Evolutionary conservation across 2,888 invertebrate species (phyloP), one percentile per base, ranked within the genome.

Genomic region (Gnatocerus cornutus): DNA sequence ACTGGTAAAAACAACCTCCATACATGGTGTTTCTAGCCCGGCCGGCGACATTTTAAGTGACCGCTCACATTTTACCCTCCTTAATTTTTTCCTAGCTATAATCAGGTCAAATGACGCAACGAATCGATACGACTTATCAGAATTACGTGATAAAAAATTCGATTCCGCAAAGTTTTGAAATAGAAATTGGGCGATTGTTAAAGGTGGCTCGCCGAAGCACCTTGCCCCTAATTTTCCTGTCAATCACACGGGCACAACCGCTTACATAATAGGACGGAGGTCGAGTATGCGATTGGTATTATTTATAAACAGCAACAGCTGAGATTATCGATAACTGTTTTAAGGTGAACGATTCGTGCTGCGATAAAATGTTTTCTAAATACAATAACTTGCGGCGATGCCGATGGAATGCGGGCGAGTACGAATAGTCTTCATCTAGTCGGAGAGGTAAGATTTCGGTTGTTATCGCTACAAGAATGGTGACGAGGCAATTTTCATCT

Each of bases 201-300:
- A 50, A 43, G 16, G 13, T 30, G 13, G 48, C 12, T 48, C 50
- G 33, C 27, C 39, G 8, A 39, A 33, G 53, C 16, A 65, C 65
- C 65, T 65, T 65, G 65, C 30, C 46, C 56, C 65, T 56, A 65
- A 65, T 65, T 65, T 33, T 29, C 43, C 55, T 33, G 56, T 65
- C 65, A 65, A 65, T 65, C 55, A 65, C 52, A 37, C 33, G 39
- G 50, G 13, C 5, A 50, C 50, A 61, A 48, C 16, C 7, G 0
- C 50, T 62, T 62, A 52, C 62, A 27, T 62, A 50, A 62, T 10
- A 62, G 48, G 9, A 9, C 58, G 50, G 55, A 50, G 48, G 37
- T 50, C 52, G 52, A 29, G 9, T 39, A 39, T 41, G 55, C 55
- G 55, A 52, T 59, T 13, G 48, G 16, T 21, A 21, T 55, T 55